A percentile compares a stretch with the other conserved stretches of the same genome.
phyloP scores from a whole-genome alignment of 2,797 vertebrate species.

The Hozukius guyotensis region DNA sequence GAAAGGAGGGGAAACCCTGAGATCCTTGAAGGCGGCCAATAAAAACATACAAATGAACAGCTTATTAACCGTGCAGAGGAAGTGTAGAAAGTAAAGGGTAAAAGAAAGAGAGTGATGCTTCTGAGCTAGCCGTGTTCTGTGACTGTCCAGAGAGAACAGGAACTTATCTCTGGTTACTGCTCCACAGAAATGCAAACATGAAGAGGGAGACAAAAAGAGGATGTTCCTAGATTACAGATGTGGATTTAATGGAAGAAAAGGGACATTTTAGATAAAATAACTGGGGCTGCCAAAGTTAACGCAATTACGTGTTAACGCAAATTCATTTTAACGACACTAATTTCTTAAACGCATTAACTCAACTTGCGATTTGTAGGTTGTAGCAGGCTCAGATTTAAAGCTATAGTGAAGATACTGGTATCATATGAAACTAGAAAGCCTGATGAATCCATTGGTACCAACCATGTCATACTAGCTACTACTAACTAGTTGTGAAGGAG shows the following conservation, averaged over 20 bases:
- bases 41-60: slow-evolving; percentile 31
- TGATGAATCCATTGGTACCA: no score
- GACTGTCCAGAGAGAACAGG: neutral
- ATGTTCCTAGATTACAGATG: neutral
- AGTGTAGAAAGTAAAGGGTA: neutral
- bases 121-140: neutral
- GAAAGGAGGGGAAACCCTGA: slow-evolving; percentile 22
- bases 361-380: no score
- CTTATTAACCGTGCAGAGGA: slow-evolving; percentile 5
- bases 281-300: no score
- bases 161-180: slow-evolving; percentile 1
- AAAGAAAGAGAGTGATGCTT: neutral
- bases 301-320: no score
- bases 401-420: no score
- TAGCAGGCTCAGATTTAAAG: no score
- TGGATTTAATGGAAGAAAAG: neutral
- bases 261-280: no score
- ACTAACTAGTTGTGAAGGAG: no score
- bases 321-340: no score
- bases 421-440: no score
- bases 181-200: slow-evolving; percentile 1
- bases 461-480: no score
- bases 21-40: slow-evolving; percentile 13
- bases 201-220: neutral
- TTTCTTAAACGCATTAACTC: no score